Evolutionary conservation across 2,797 vertebrate genomes (phyloP).

Genomic region (Hippoglossus hippoglossus): DNA sequence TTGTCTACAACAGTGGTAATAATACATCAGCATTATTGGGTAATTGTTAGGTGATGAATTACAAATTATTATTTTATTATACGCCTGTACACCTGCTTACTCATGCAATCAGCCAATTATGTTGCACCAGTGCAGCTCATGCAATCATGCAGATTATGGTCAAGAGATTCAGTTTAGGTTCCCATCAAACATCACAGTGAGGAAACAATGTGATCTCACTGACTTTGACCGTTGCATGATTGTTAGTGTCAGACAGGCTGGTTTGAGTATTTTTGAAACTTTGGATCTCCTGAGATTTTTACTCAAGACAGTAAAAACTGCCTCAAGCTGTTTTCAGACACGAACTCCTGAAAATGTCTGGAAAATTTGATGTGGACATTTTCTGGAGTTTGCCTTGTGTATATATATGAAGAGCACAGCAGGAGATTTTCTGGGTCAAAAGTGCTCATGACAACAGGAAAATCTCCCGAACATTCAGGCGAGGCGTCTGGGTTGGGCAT

Average conservation of each 20-base stretch:
- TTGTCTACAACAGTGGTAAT: background rate
- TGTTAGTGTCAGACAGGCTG: background rate
- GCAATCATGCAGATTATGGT: too few relatives aligned
- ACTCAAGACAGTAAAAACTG: too few relatives aligned
- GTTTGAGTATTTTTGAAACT: background rate
- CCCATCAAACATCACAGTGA: slow-evolving; percentile 1
- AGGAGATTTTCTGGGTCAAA: too few relatives aligned
- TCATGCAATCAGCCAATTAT: background rate
- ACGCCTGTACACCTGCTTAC: background rate
- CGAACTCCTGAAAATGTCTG: too few relatives aligned
- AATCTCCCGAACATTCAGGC: too few relatives aligned
- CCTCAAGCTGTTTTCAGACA: too few relatives aligned
- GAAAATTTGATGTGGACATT: too few relatives aligned
- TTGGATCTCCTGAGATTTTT: background rate
- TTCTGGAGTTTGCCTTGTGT: too few relatives aligned
- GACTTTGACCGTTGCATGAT: background rate
- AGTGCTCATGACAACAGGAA: too few relatives aligned
- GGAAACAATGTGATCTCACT: background rate
- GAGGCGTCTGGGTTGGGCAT: too few relatives aligned
- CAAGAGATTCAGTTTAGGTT: too few relatives aligned
- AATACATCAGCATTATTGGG: background rate
- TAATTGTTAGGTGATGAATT: slow-evolving; percentile 1
- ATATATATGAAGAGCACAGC: too few relatives aligned
- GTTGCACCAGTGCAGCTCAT: background rate
- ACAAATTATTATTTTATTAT: background rate